A percentile compares a stretch with the other conserved stretches of the same genome.
These are phyloP conservation scores for Rutilus rutilus DNA, from an alignment of 2,113 vertebrate species.

Conservation along the genomic window DNA sequence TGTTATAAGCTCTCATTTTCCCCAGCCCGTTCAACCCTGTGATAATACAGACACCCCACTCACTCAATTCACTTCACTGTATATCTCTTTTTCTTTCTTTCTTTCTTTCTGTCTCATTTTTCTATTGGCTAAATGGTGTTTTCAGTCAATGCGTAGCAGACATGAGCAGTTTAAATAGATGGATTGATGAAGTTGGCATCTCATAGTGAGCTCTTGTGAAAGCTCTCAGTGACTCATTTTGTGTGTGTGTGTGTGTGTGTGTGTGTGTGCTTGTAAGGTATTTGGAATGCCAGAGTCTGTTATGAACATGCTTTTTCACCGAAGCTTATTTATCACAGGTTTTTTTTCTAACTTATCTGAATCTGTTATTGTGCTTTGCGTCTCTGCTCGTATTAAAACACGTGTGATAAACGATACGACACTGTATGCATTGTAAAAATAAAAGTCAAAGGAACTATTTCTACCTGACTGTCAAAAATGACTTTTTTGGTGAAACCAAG, in stretches of 20 bases:
- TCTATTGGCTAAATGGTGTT: slow-evolving; percentile 20
- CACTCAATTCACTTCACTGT: neutral
- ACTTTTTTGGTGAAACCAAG: neutral
- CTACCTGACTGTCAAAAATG: neutral
- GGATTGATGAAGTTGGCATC: slow-evolving; percentile 27
- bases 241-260: neutral
- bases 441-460: neutral
- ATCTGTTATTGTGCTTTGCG: slow-evolving; percentile 2
- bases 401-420: neutral
- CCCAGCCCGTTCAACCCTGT: slow-evolving; percentile 20
- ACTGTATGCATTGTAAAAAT: neutral
- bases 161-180: slow-evolving; percentile 7
- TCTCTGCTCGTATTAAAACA: neutral
- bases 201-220: slow-evolving; percentile 33
- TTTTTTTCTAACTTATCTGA: slow-evolving; percentile 2
- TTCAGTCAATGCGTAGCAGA: slow-evolving; percentile 14
- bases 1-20: slow-evolving; percentile 58
- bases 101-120: neutral
- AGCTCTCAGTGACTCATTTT: slow-evolving; percentile 31
- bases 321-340: neutral
- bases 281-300: slow-evolving; percentile 24
- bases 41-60: slow-evolving; percentile 45
- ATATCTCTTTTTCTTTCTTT: slow-evolving; percentile 26
- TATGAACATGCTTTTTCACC: neutral
- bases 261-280: neutral